Evolutionary conservation across 2,888 invertebrate genomes (phyloP), one percentile per base, ranked within the genome.

Genomic region (Lobophora halterata): DNA sequence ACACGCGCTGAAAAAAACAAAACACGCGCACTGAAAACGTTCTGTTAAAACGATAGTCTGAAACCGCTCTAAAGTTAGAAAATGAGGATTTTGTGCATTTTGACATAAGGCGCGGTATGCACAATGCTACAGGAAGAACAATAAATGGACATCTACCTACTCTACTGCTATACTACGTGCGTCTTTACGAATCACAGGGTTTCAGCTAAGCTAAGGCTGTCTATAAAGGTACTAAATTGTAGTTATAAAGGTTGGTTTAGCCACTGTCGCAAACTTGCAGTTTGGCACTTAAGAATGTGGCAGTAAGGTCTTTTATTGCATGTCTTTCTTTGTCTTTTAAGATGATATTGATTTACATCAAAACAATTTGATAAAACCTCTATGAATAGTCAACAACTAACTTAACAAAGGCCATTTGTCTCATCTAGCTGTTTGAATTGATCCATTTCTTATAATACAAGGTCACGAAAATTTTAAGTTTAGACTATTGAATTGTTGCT

Each of bases 171-270:
- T 18, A 27, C 40, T 45, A 52, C 42, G 35, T 44, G 50, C 46
- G 46, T 37, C 39, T 48, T 50, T 43, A 46, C 30, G 12, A 56
- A 63, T 57, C 53, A 61, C 58, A 60, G 44, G 34, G 46, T 59
- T 52, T 42, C 41, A 52, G 63, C 59, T 64, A 63, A 64, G 65
- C 64, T 64, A 61, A 63, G 48, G 55, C 52, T 40, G 45, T 43
- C 28, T 29, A 27, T 46, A 36, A 29, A 37, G 33, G 30, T 43
- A 42, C 23, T 19, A 21, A 28, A 27, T 35, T 39, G 17, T 35
- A 17, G 21, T 10, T 23, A 12, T 25, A 14, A 7, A 4, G 9
- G 3, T n/a, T n/a, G 7, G 6, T 19, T 19, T 12, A 24, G 34
- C 35, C 31, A 28, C 20, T 16, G 20, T 29, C 37, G 9, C 42